Evolutionary conservation across 2,113 vertebrate species (phyloP).

Genomic region (Tetrao urogallus): DNA sequence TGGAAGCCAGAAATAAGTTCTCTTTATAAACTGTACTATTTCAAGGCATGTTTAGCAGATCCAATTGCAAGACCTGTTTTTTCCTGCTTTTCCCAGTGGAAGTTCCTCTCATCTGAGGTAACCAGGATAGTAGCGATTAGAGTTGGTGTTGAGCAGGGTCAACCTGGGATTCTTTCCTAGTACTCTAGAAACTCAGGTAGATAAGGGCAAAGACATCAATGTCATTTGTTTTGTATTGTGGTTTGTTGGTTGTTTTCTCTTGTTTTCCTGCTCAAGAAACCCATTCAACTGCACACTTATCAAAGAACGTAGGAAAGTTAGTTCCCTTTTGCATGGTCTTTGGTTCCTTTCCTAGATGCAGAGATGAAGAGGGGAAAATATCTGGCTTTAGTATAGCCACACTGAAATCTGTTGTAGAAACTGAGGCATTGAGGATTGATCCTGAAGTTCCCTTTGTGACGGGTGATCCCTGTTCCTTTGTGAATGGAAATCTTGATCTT

Average conservation of each 20-base stretch:
- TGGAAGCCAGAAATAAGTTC: background rate
- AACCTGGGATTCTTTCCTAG: background rate
- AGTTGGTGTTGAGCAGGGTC: background rate
- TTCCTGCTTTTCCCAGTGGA: background rate
- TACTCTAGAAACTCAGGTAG: background rate
- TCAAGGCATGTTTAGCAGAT: background rate
- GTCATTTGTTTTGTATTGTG: no score
- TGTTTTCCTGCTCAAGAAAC: background rate
- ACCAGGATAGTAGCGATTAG: background rate
- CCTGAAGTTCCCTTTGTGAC: background rate
- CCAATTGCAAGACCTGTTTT: background rate
- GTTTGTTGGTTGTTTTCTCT: background rate
- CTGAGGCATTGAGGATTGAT: background rate
- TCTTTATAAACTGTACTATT: background rate
- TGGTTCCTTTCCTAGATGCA: background rate
- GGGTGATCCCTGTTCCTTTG: background rate
- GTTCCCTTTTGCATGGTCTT: background rate
- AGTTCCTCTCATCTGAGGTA: background rate
- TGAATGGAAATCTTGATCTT: background rate
- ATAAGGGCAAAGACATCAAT: background rate
- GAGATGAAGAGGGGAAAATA: background rate
- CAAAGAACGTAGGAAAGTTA: background rate
- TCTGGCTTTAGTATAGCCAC: background rate
- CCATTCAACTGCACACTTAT: background rate
- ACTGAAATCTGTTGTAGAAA: background rate